A percentile compares a stretch with the other conserved stretches of the same genome.
Conservation (phyloP, 2,797 vertebrate species). For the Phalanger gymnotis region DNA sequence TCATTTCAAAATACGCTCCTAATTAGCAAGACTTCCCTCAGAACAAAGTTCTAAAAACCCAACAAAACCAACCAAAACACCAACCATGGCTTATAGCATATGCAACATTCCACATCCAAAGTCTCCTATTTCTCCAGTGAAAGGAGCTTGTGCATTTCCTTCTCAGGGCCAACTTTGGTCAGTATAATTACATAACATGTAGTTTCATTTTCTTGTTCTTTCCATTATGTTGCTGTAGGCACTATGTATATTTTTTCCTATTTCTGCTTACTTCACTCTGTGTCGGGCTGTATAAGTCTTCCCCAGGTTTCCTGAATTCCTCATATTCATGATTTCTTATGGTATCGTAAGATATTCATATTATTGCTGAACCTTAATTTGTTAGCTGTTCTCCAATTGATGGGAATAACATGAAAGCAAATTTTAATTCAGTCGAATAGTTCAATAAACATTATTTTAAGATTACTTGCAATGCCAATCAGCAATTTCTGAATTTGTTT, state of each 20-base stretch:
- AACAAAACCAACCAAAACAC: background rate
- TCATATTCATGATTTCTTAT: background rate
- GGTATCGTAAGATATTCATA: background rate
- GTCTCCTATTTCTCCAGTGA: background rate
- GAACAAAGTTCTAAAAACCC: background rate
- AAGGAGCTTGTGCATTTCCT: background rate
- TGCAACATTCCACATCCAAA: background rate
- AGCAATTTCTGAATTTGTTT: background rate
- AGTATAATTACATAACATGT: background rate
- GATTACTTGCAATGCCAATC: background rate
- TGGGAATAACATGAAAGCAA: background rate
- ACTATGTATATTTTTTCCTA: background rate
- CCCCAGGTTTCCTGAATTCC: background rate
- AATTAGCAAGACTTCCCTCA: background rate
- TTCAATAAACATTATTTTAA: background rate
- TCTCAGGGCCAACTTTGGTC: background rate
- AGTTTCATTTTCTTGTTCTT: background rate
- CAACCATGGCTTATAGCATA: background rate
- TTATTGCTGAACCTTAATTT: background rate
- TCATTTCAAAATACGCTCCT: background rate
- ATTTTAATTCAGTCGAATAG: background rate
- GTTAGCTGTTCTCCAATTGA: background rate
- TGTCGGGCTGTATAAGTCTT: background rate
- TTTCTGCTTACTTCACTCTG: background rate
- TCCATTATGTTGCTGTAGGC: background rate